These are phyloP conservation scores for Drosophila albomicans DNA, from an alignment of 1,140 invertebrate genomes.

Conservation along the genomic window DNA sequence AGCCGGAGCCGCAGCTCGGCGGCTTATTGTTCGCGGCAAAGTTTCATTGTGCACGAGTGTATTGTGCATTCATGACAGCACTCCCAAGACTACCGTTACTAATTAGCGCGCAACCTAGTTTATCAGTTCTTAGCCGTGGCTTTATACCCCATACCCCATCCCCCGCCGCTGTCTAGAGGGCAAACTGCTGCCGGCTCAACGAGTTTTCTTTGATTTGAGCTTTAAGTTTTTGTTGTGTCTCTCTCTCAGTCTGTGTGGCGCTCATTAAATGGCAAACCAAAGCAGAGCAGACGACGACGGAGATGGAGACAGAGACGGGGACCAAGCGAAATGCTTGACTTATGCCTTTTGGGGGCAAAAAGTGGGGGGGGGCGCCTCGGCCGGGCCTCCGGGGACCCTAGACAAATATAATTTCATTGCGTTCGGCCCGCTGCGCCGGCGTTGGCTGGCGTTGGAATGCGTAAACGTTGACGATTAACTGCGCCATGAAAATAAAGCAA, in stretches of 20 bases:
- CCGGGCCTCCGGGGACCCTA: conserved; percentile 33
- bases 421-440: conserved; percentile 68
- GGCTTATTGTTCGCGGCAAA: conserved; percentile 55
- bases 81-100: conserved; percentile 74
- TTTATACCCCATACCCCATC: conserved; percentile 25
- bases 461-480: conserved; percentile 84
- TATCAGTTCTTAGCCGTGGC: conserved; percentile 70
- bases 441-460: conserved; percentile 81
- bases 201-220: conserved; percentile 50
- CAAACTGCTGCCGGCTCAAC: conserved; percentile 6
- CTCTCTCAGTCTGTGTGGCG: neutral
- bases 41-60: conserved; percentile 52
- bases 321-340: conserved; percentile 56
- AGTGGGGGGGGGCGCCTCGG: neutral
- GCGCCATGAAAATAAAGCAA: conserved; percentile 84
- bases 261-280: conserved; percentile 55
- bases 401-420: conserved; percentile 84
- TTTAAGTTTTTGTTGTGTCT: conserved; percentile 33
- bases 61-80: conserved; percentile 59
- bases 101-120: conserved; percentile 80
- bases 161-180: too few species aligned
- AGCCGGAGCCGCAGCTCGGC: conserved; percentile 16
- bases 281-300: neutral
- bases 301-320: neutral
- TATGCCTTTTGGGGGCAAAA: conserved; percentile 26